Conservation (phyloP, 1,140 invertebrate genomes). For the Heliconius hermathena region DNA sequence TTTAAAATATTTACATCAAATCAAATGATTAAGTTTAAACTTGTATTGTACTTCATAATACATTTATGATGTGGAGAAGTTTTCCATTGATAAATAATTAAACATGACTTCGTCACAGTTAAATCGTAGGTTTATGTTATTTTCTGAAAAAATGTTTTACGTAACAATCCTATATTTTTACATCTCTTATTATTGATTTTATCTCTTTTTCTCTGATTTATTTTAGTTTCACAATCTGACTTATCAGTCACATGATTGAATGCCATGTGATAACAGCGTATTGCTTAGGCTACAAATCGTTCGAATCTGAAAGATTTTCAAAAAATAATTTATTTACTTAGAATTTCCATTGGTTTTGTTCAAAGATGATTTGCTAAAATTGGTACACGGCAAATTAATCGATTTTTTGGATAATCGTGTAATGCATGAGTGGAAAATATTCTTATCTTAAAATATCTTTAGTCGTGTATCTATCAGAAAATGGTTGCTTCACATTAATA, state of each 20-base stretch:
- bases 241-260: not conserved
- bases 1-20: too few relatives aligned
- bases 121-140: too few relatives aligned
- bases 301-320: not conserved
- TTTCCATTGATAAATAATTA: too few relatives aligned
- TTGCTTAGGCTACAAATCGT: not conserved
- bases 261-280: not conserved
- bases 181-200: not conserved
- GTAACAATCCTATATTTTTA: not conserved
- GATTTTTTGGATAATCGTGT: not conserved
- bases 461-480: not conserved
- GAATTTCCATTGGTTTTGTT: too few relatives aligned
- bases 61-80: too few relatives aligned
- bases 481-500: not conserved
- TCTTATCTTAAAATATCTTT: slow-evolving; percentile 4
- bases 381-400: not conserved
- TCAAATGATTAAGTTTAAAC: too few relatives aligned
- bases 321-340: not conserved
- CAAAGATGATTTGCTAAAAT: not conserved
- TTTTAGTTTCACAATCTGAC: not conserved
- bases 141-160: not conserved
- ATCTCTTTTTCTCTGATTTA: not conserved
- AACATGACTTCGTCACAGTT: too few relatives aligned
- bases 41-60: too few relatives aligned
- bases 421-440: not conserved